Conservation (phyloP, 2,888 invertebrate species). For the Philonicus albiceps region DNA sequence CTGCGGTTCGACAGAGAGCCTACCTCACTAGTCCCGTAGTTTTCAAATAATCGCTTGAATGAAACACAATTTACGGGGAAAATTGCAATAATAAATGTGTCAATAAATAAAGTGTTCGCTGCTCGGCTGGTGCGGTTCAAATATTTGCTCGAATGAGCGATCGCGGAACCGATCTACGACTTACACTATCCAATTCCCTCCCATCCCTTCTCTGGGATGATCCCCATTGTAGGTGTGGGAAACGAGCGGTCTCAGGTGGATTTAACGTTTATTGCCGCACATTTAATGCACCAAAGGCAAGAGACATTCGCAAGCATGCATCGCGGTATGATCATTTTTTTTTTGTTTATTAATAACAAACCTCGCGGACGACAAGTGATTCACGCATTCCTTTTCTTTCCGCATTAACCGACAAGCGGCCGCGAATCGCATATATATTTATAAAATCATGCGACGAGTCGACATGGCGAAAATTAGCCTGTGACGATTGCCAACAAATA, state of each 20-base stretch:
- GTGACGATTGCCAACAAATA: not conserved
- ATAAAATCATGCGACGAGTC: not conserved
- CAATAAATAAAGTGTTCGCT: constrained; percentile 41
- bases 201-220: not conserved
- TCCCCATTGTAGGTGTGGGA: constrained; percentile 27
- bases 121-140: not conserved
- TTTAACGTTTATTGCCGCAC: constrained; percentile 1
- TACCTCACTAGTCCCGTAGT: not conserved
- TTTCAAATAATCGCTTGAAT: constrained; percentile 40
- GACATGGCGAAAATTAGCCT: not conserved
- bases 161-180: not conserved
- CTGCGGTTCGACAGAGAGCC: not conserved
- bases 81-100: constrained; percentile 44
- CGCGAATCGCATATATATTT: not conserved
- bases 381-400: not conserved
- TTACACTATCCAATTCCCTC: not conserved
- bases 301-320: not conserved
- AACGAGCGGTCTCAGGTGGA: not conserved
- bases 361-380: not conserved
- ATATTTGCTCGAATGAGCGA: constrained; percentile 31
- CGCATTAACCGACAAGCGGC: not conserved
- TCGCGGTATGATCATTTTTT: not conserved
- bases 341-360: constrained; percentile 29
- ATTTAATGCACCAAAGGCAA: not conserved
- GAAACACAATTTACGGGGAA: constrained; percentile 41